Evolutionary conservation across 2,113 vertebrate genomes (phyloP).

Genomic region (Salminus brasiliensis): DNA sequence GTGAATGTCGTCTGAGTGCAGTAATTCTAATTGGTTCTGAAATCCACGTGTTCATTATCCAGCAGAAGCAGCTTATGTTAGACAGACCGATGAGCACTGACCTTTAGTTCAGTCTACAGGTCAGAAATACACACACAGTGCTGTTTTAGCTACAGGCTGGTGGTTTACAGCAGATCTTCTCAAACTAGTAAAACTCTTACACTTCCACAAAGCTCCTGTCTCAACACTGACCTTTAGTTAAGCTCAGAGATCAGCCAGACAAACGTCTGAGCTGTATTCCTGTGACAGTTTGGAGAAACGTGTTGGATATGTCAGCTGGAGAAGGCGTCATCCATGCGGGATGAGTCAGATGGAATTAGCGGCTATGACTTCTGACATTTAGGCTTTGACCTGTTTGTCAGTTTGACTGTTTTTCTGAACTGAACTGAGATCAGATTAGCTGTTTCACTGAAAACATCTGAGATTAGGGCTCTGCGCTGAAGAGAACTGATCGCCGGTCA

Average conservation of each 20-base stretch:
- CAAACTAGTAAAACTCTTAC: no score
- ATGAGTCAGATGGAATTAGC: constrained; percentile 17
- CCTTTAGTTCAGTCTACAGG: background rate
- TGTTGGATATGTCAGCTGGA: background rate
- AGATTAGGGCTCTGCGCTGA: background rate
- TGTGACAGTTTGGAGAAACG: background rate
- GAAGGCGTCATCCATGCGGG: background rate
- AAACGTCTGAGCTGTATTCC: constrained; percentile 1
- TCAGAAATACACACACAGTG: no score
- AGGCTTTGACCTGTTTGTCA: background rate
- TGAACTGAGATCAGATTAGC: constrained; percentile 28
- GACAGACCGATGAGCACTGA: background rate
- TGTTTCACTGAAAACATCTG: background rate
- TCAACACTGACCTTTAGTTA: constrained; percentile 29
- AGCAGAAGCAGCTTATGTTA: no score
- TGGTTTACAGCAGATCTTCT: no score
- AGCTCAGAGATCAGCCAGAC: constrained; percentile 20
- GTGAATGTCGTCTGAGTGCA: no score
- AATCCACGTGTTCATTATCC: no score
- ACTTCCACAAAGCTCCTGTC: background rate
- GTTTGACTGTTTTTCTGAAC: background rate
- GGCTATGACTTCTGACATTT: constrained; percentile 1
- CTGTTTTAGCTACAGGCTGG: no score
- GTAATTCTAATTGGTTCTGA: background rate
- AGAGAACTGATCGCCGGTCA: background rate